Percentiles rank a stretch among this genome's conserved stretches.
phyloP scores from a whole-genome alignment of 2,113 vertebrate species.

The Odocoileus hemionus region DNA sequence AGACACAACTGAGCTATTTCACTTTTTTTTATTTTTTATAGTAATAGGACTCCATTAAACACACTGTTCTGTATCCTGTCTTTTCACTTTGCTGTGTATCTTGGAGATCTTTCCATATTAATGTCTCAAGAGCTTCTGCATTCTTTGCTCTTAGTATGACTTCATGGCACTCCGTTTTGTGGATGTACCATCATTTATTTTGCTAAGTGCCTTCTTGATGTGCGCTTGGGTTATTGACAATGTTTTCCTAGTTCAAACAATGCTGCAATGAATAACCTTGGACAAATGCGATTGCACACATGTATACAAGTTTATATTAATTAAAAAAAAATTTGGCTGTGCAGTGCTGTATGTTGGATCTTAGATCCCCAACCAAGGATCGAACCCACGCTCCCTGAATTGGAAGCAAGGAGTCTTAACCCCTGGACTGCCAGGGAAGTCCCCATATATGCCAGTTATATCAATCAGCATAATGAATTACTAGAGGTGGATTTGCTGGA shows the following conservation, averaged over 20 bases:
- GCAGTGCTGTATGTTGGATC: neutral
- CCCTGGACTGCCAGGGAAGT: neutral
- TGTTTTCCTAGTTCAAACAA: neutral
- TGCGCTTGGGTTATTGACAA: neutral
- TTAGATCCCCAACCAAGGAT: neutral
- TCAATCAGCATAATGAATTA: neutral
- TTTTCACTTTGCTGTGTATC: neutral
- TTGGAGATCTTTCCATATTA: neutral
- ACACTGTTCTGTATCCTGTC: neutral
- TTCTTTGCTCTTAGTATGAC: neutral
- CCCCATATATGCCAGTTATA: neutral
- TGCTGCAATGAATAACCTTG: neutral
- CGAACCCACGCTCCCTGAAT: neutral
- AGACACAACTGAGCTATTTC: neutral
- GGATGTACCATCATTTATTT: neutral
- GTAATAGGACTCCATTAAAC: neutral
- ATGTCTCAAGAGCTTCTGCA: no score
- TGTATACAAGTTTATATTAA: neutral
- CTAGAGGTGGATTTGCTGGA: neutral
- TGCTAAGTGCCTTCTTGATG: neutral
- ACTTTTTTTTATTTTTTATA: neutral
- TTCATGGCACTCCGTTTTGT: fast-evolving
- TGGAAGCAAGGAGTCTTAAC: neutral
- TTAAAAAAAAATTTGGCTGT: neutral
- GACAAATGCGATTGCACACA: neutral